These are phyloP conservation scores for Pollenia amentaria DNA, from an alignment of 2,888 invertebrate genomes.

Conservation along the genomic window DNA sequence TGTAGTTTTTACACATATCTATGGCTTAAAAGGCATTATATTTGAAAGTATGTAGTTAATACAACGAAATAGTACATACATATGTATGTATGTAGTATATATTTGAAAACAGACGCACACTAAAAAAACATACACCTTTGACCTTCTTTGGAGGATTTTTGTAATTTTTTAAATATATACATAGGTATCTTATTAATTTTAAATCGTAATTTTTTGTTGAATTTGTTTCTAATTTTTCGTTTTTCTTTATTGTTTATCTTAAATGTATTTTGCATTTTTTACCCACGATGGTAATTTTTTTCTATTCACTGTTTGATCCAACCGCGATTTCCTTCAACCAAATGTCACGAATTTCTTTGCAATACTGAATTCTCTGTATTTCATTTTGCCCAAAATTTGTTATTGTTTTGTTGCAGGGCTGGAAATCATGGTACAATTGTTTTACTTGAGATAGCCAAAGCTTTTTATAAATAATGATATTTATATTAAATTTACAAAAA, in stretches of 20 bases:
- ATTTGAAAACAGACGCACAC: not conserved
- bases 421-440: no score
- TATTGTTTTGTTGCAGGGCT: not conserved
- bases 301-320: not conserved
- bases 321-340: conserved; percentile 12
- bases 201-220: not conserved
- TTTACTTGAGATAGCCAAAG: no score
- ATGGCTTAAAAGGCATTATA: conserved; percentile 28
- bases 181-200: not conserved
- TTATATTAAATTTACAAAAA: no score
- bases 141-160: conserved; percentile 43
- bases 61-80: no score
- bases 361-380: conserved; percentile 58
- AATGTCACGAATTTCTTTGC: conserved; percentile 63
- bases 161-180: not conserved
- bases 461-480: no score
- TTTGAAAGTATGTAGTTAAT: not conserved
- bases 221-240: not conserved
- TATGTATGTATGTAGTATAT: not conserved
- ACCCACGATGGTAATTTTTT: conserved; percentile 48
- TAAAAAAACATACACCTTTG: conserved; percentile 39
- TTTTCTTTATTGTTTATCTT: conserved; percentile 16
- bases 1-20: conserved; percentile 24
- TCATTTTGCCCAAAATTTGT: conserved; percentile 23
- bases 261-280: conserved; percentile 23